These are phyloP conservation scores for Babyrousa celebensis DNA, from an alignment of 2,797 vertebrate species.

Conservation along the genomic window DNA sequence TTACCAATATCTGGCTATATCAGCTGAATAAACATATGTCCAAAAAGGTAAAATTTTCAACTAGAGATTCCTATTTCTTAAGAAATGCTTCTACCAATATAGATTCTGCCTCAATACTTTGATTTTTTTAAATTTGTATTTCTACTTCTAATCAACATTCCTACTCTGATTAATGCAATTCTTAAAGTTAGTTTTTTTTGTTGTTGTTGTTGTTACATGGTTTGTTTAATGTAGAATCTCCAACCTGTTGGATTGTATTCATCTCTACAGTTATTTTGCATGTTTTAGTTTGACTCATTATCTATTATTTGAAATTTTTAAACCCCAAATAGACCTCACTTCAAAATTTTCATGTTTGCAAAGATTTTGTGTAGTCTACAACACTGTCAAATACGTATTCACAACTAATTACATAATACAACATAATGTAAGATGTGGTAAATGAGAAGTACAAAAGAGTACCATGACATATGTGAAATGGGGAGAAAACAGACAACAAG, in stretches of 20 bases:
- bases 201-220: background rate
- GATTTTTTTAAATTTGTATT: background rate
- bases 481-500: background rate
- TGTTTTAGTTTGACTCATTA: background rate
- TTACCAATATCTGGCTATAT: background rate
- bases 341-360: background rate
- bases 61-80: background rate
- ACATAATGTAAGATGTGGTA: background rate
- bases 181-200: background rate
- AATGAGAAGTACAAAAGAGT: background rate
- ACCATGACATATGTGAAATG: background rate
- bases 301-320: constrained; percentile 6
- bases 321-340: background rate
- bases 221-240: background rate
- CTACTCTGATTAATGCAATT: background rate
- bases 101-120: background rate
- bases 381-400: background rate
- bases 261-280: background rate
- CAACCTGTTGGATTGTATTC: background rate
- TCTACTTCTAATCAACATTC: background rate
- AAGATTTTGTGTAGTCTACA: background rate
- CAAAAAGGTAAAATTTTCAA: background rate
- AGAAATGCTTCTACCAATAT: background rate
- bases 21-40: background rate
- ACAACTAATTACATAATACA: background rate